Percentiles rank a stretch among this genome's conserved stretches.
phyloP scores from a whole-genome alignment of 2,888 invertebrate genomes.

The Isoperla grammatica region DNA sequence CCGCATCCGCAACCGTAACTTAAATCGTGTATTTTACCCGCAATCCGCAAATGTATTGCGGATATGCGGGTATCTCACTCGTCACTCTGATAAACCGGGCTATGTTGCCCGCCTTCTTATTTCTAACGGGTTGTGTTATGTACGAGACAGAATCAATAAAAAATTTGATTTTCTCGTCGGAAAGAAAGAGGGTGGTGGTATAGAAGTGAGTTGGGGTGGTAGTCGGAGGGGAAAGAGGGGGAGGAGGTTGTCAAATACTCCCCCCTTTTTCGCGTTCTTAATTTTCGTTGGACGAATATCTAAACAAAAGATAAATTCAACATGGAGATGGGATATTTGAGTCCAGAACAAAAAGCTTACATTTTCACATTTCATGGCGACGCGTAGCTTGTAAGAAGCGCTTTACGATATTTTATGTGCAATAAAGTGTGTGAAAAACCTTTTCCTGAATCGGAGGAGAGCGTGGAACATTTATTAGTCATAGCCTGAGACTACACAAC shows the following conservation, averaged over 20 bases:
- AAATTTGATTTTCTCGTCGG: constrained; percentile 11
- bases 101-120: background rate
- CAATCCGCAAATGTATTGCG: no score
- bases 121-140: background rate
- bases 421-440: no score
- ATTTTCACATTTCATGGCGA: background rate
- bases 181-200: constrained; percentile 4
- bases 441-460: no score
- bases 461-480: no score
- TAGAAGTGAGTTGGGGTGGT: constrained; percentile 6
- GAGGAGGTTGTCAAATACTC: no score
- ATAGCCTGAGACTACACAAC: no score
- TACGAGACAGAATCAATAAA: constrained; percentile 13
- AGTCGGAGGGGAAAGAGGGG: background rate
- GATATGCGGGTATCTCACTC: no score
- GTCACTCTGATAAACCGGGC: no score
- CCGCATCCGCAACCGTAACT: no score
- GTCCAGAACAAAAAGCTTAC: background rate
- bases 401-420: no score
- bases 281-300: constrained; percentile 26
- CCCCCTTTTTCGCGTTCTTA: constrained; percentile 25
- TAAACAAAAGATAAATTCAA: constrained; percentile 3
- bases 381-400: background rate
- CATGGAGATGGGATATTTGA: background rate
- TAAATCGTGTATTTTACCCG: no score